These are phyloP conservation scores for Euspilapteryx auroguttella DNA, from an alignment of 2,888 invertebrate species.

Conservation along the genomic window DNA sequence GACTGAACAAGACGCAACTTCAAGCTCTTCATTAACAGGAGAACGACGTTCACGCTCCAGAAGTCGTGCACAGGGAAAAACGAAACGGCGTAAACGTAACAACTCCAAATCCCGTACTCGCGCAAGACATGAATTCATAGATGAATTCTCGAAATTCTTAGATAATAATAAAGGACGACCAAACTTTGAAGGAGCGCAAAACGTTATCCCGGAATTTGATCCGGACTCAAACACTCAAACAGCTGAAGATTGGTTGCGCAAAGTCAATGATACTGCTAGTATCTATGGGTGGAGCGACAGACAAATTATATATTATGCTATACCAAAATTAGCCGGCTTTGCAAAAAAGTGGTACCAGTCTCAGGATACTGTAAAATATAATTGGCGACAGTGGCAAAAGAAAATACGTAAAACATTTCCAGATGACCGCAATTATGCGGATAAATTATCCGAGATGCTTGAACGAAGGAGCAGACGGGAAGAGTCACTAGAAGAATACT, in stretches of 20 bases:
- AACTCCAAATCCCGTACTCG: too few relatives aligned
- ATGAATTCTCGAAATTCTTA: background rate
- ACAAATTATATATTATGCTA: constrained; percentile 4
- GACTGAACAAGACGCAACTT: too few relatives aligned
- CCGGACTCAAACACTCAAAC: background rate
- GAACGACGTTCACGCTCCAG: too few relatives aligned
- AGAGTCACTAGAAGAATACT: constrained; percentile 8
- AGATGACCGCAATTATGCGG: constrained; percentile 8
- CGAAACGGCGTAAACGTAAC: too few relatives aligned
- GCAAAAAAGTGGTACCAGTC: constrained; percentile 6
- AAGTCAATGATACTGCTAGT: constrained; percentile 5
- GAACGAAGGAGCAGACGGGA: constrained; percentile 5
- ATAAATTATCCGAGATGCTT: constrained; percentile 7
- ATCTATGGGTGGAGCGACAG: constrained; percentile 5
- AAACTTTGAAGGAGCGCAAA: constrained; percentile 1
- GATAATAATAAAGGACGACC: too few relatives aligned
- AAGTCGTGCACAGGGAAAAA: too few relatives aligned
- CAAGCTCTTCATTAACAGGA: too few relatives aligned
- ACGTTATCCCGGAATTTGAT: constrained; percentile 1
- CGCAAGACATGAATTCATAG: background rate
- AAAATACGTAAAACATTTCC: constrained; percentile 8
- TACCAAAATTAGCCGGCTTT: constrained; percentile 4
- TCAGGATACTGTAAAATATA: constrained; percentile 4
- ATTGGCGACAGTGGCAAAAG: constrained; percentile 9
- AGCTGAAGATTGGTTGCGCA: constrained; percentile 3